Conservation (phyloP, 1,140 invertebrate genomes). For the Prorops nasuta region DNA sequence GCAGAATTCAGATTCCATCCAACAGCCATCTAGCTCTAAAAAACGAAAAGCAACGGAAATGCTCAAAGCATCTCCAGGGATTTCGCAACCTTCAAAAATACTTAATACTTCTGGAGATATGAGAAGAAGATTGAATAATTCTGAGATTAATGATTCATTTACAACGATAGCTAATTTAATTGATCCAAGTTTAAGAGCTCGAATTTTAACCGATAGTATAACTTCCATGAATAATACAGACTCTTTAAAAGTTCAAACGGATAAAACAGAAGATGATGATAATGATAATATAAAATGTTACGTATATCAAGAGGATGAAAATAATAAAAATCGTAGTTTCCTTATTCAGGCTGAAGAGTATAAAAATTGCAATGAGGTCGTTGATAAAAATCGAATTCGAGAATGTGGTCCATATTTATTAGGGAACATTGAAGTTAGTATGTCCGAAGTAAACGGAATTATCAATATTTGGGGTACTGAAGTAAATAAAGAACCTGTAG, state of each 20-base stretch:
- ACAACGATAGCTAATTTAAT: too few species aligned
- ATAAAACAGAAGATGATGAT: conserved; percentile 17
- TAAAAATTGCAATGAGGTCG: conserved; percentile 14
- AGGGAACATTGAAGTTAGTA: conserved; percentile 51
- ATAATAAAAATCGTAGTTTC: conserved; percentile 44
- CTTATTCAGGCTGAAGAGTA: conserved; percentile 46
- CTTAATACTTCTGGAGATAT: conserved; percentile 24
- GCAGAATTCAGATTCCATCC: too few species aligned
- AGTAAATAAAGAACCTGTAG: conserved; percentile 32
- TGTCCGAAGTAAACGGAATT: conserved; percentile 51
- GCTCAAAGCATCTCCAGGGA: conserved; percentile 15
- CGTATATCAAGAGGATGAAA: conserved; percentile 46
- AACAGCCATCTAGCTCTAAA: conserved; percentile 18
- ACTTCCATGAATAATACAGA: conserved; percentile 5
- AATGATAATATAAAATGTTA: conserved; percentile 44
- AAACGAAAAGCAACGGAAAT: conserved; percentile 47
- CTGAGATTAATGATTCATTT: conserved; percentile 15
- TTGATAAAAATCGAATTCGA: conserved; percentile 25
- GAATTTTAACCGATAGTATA: too few species aligned
- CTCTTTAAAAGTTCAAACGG: conserved; percentile 6
- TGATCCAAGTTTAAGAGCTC: too few species aligned
- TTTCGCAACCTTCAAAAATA: conserved; percentile 38
- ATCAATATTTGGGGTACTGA: conserved; percentile 55
- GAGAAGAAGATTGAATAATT: conserved; percentile 16
- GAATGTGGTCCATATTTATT: conserved; percentile 51